These are phyloP conservation scores for Vipera latastei DNA, from an alignment of 2,797 vertebrate genomes.

Conservation along the genomic window DNA sequence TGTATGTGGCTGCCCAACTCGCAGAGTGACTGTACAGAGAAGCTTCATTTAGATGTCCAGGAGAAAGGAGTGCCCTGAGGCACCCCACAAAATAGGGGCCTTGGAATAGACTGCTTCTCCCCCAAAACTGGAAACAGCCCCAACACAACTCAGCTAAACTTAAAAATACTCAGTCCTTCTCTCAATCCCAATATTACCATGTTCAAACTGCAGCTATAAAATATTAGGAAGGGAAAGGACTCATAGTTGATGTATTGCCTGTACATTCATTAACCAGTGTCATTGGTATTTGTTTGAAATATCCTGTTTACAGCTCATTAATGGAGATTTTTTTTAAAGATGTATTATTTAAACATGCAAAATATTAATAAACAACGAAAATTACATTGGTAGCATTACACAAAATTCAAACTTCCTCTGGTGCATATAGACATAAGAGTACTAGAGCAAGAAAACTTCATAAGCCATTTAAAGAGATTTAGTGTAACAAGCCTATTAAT, in stretches of 20 bases:
- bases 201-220: not conserved
- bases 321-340: conserved; percentile 20
- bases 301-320: conserved; percentile 25
- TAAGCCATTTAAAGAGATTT: not conserved
- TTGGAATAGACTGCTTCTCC: not conserved
- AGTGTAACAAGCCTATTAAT: not conserved
- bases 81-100: not conserved
- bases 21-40: not conserved
- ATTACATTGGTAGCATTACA: not conserved
- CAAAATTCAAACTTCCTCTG: conserved; percentile 36
- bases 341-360: not conserved
- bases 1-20: not conserved
- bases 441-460: not conserved
- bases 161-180: not conserved
- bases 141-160: not conserved
- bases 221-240: not conserved
- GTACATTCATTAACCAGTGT: not conserved
- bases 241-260: not conserved
- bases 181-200: not conserved
- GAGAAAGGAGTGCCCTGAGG: not conserved
- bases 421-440: not conserved
- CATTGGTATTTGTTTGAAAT: not conserved
- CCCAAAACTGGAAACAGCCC: not conserved
- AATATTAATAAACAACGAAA: not conserved
- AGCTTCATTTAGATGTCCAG: not conserved